Evolutionary conservation across 2,888 invertebrate species (phyloP), one percentile per base, ranked within the genome.

Genomic region (Parnassius apollo): DNA sequence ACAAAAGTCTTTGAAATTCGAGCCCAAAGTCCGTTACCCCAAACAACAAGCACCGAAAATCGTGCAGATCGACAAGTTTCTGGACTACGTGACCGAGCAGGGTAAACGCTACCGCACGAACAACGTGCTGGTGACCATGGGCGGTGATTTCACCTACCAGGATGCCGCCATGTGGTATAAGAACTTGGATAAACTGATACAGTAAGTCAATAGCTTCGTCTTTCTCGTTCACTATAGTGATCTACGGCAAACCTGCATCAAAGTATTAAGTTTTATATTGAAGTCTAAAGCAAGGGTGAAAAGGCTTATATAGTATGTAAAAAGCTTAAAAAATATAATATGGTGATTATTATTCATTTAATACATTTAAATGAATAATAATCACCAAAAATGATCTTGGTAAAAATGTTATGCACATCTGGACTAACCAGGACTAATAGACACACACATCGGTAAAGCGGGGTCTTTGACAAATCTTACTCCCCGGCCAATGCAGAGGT

Each of bases 91-190:
- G n/a, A 76, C 77, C 45, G 76, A 75, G 1, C 94, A 96, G 92
- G 87, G 94, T 0, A 74, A 78, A 12, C 77, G 82, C 58, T 96
- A 95, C 80, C 86, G 92, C 45, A 95, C 95, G 1, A 94, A 95
- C 72, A 96, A 98, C 78, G 91, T 97, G 0, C 93, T 96, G 61
- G 81, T 98, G 62, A 96, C 98, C 0, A 98, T 98, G 98, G 98
- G 98, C 0, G 96, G 95, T 42, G 98, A 98, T 86, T 98, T 98
- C 78, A 95, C 96, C 9, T 98, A 96, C 79, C 95, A 95, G 77
- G 94, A 96, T 73, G 97, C 98, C 0, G 89, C 93, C 66, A 93
- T 94, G 82, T 96, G 96, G 94, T 98, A 94, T 85, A 94, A 92
- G 67, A 98, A 97, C 81, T 83, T 98, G 83, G 98, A 98, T 82